Base-by-base conservation (phyloP, 2,113 vertebrate species). In the Apteryx owenii region DNA sequence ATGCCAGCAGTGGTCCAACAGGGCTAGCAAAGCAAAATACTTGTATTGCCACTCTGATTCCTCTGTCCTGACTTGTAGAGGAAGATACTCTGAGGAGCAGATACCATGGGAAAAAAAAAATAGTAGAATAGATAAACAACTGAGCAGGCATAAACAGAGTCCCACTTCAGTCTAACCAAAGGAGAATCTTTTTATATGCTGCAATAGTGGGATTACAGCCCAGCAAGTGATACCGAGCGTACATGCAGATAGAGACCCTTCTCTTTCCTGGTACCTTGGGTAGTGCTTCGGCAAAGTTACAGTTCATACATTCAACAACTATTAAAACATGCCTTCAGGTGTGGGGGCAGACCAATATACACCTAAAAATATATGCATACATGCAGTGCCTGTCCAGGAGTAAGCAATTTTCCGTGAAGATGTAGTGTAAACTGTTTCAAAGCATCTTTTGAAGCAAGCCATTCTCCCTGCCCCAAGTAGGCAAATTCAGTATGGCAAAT, bases 331-430 rank as follows among this genome's bases (percentile, higher is more conserved):
- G 38, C 28, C 22, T 19, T 14, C 89, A 68, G 40, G 40, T 13
- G 9, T 3, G 8, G 4, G 29, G 42, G 20, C 58, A 64, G 19
- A 36, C 31, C 5, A 3, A 50, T 25, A 44, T 38, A 44, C 38
- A 11, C 21, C 5, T 0, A 2, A 2, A 23, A 17, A 12, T 25
- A 28, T 4, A 66, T 2, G 2, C 7, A 21, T 2, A 19, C 21
- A n/a, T 17, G 5, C 1, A 1, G 38, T 71, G 62, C 44, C 77
- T 58, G 36, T 6, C 40, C 3, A 26, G 46, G 38, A 75, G 19
- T 11, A 12, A 44, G 36, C 44, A 44, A 4, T 62, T 79, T 69
- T 72, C 38, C 23, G 3, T 21, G 28, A 12, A 23, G 76, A 28
- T 22, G 22, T 7, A 9, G 12, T 4, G 2, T 36, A 46, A 85